A percentile compares a stretch with the other conserved stretches of the same genome.
These are phyloP conservation scores for Chymomyza fuscimana DNA, from an alignment of 2,888 invertebrate genomes.

Conservation along the genomic window DNA sequence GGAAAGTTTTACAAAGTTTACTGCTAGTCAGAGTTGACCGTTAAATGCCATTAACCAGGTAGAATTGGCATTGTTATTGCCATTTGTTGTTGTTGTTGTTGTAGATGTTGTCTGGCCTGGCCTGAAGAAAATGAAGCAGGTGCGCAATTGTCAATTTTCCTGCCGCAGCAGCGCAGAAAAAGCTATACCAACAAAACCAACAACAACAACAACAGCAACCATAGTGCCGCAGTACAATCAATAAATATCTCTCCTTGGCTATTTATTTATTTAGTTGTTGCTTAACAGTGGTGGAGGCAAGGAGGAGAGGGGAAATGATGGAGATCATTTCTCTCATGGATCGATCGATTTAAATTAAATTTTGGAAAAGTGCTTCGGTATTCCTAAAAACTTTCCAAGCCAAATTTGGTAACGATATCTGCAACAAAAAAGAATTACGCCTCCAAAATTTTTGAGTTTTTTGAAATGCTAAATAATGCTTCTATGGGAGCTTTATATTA, in stretches of 20 bases:
- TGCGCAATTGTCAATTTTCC: slow-evolving; percentile 71
- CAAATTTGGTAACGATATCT: too few species aligned
- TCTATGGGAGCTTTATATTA: too few species aligned
- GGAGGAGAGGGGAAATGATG: too few species aligned
- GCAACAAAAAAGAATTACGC: too few species aligned
- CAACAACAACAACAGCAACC: slow-evolving; percentile 50
- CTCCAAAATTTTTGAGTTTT: too few species aligned
- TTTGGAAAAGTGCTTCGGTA: too few species aligned
- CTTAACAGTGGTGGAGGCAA: too few species aligned
- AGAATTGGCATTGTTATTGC: slow-evolving; percentile 54
- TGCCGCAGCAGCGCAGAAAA: slow-evolving; percentile 39
- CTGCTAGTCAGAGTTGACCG: slow-evolving; percentile 65
- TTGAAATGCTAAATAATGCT: too few species aligned
- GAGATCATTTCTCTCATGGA: too few species aligned
- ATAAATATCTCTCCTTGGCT: slow-evolving; percentile 33
- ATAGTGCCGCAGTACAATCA: slow-evolving; percentile 1
- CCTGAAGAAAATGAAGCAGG: slow-evolving; percentile 68
- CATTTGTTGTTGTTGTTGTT: slow-evolving; percentile 32
- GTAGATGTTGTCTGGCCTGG: slow-evolving; percentile 35
- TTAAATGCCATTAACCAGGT: slow-evolving; percentile 72
- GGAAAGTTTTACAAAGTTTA: slow-evolving; percentile 64
- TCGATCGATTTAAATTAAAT: too few species aligned
- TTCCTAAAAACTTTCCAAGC: too few species aligned
- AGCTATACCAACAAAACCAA: slow-evolving; percentile 40
- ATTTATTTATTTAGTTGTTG: slow-evolving; percentile 30